Conservation (phyloP, 2,888 invertebrate genomes). For the Halocaridina rubra region DNA sequence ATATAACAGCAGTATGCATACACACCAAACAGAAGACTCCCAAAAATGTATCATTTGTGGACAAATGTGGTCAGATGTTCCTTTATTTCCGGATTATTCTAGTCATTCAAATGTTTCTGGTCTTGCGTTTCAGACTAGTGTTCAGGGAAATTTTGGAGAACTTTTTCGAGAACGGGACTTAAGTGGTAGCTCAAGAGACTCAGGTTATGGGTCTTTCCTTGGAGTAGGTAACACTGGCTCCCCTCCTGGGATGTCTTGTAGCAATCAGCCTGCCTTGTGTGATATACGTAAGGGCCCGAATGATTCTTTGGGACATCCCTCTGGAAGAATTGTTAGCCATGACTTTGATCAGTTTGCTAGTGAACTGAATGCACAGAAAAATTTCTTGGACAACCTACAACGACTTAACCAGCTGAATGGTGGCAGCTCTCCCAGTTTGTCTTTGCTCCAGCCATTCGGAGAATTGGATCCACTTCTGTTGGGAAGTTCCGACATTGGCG, state of each 20-base stretch:
- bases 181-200: constrained; percentile 62
- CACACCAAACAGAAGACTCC: no score
- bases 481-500: constrained; percentile 32
- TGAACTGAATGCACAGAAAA: constrained; percentile 59
- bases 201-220: constrained; percentile 61
- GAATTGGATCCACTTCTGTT: constrained; percentile 53
- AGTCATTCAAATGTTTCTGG: no score
- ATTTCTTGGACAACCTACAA: constrained; percentile 59
- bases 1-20: no score
- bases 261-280: constrained; percentile 40
- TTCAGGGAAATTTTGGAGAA: constrained; percentile 63
- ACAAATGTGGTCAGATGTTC: no score
- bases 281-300: constrained; percentile 40
- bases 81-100: no score
- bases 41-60: no score
- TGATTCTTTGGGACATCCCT: constrained; percentile 32
- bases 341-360: constrained; percentile 49
- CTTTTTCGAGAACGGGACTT: constrained; percentile 56
- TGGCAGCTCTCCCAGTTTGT: constrained; percentile 43
- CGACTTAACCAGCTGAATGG: constrained; percentile 57
- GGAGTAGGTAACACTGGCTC: constrained; percentile 46
- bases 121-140: constrained; percentile 11
- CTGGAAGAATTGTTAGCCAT: constrained; percentile 19
- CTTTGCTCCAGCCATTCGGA: constrained; percentile 38
- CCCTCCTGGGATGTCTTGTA: constrained; percentile 44